Evolutionary conservation across 1,140 invertebrate genomes (phyloP).

Genomic region (roundworm (Caenorhabditis elegans)): DNA sequence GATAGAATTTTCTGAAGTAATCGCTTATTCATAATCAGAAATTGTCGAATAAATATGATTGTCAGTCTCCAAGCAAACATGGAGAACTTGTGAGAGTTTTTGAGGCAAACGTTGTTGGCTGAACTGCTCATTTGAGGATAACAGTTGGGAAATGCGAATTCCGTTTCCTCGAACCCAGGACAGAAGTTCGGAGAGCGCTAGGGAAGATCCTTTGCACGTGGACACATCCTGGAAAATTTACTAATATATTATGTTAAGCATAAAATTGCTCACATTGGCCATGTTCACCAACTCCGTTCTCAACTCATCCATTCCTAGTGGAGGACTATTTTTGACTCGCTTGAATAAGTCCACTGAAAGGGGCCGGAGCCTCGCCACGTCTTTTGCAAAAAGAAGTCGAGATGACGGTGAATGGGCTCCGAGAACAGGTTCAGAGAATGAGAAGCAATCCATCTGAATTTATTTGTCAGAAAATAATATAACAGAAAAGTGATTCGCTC

Average conservation of each 20-base stretch:
- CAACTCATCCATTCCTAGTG: background rate
- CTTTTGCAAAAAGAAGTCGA: constrained; percentile 57
- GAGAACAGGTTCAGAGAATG: constrained; percentile 12
- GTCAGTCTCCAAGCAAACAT: background rate
- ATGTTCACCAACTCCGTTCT: background rate
- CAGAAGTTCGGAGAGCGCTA: constrained; percentile 56
- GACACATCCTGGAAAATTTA: background rate
- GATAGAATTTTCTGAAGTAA: background rate
- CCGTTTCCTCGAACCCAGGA: constrained; percentile 61
- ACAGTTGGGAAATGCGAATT: constrained; percentile 51
- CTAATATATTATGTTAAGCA: background rate
- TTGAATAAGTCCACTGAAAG: constrained; percentile 41
- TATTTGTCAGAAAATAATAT: too few relatives aligned
- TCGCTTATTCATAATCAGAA: constrained; percentile 10
- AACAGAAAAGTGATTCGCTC: constrained; percentile 77
- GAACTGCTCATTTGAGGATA: background rate
- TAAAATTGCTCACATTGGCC: background rate
- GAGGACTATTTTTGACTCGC: constrained; percentile 14
- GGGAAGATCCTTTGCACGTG: background rate
- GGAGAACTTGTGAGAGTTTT: background rate
- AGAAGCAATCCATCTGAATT: constrained; percentile 73
- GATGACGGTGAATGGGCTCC: constrained; percentile 19
- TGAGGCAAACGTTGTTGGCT: constrained; percentile 3
- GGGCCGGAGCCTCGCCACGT: constrained; percentile 57
- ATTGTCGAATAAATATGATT: constrained; percentile 33